Evolutionary conservation across 2,113 vertebrate species (phyloP), one percentile per base, ranked within the genome.

Genomic region (Erythrolamprus reginae): DNA sequence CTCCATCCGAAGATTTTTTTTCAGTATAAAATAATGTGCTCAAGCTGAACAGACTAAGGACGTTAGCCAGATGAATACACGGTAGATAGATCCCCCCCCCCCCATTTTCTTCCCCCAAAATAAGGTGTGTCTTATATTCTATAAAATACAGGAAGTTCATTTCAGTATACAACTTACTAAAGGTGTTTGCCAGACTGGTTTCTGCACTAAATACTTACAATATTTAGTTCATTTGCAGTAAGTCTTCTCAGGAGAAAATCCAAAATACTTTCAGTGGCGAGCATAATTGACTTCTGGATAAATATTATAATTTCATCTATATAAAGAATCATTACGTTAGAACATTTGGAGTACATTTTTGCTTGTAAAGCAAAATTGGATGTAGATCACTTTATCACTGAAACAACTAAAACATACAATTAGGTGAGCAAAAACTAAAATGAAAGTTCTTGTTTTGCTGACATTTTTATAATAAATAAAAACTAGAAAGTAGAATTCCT

Each of bases 181-280:
- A 6, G 45, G 65, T 77, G 17, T 42, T 50, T 90, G 10, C 5
- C 85, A 48, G 24, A 21, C 15, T 33, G 9, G 26, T 47, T 38
- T 47, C 28, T 82, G 26, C n/a, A 86, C n/a, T 50, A n/a, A 86
- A 42, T 85, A 93, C 97, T 97, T 95, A 99, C 98, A 92, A 96
- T 97, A 92, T 94, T 97, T 51, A 99, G 95, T 58, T 99, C 98
- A 50, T 97, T 96, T 92, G 94, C 6, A 87, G 96, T 97, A 42
- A 99, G 96, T 65, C 92, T 97, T 83, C 98, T 96, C 50, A 98
- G 94, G 84, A 99, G 88, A 90, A 98, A 99, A 89, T 97, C 97
- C 92, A 97, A 97, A 93, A 99, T 28, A 23, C 98, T 97, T 94
- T 98, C 97, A 0, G 96, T 51, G 24, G 96, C 53, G 33, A 93